Conservation (phyloP, 2,113 vertebrate species). For the Gadus chalcogrammus region DNA sequence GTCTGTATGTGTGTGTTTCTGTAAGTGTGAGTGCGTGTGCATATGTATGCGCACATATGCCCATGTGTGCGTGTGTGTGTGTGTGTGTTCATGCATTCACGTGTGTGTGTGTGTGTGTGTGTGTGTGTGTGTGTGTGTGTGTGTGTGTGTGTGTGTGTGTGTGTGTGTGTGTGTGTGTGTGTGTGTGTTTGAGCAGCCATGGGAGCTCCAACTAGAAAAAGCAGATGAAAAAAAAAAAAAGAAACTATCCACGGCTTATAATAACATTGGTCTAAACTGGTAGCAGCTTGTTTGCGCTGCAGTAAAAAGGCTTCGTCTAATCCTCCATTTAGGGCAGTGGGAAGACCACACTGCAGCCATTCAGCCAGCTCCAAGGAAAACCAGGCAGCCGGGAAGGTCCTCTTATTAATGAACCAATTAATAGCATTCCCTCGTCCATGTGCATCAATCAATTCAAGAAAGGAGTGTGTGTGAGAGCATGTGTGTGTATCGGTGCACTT, state of each 20-base stretch:
- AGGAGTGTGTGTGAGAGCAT: slow-evolving; percentile 1
- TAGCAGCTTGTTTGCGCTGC: slow-evolving; percentile 37
- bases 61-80: background rate
- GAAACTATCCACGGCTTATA: slow-evolving; percentile 21
- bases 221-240: slow-evolving; percentile 4
- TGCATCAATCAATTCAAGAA: slow-evolving; percentile 12
- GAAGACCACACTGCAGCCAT: slow-evolving; percentile 11
- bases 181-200: too few relatives aligned
- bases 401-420: slow-evolving; percentile 40
- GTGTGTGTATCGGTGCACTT: slow-evolving; percentile 10
- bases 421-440: slow-evolving; percentile 20
- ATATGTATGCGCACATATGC: background rate
- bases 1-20: background rate
- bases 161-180: too few relatives aligned
- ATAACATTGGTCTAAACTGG: slow-evolving; percentile 40
- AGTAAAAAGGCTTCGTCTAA: slow-evolving; percentile 8
- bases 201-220: slow-evolving; percentile 7
- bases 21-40: slow-evolving; percentile 12
- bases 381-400: slow-evolving; percentile 3
- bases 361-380: slow-evolving; percentile 24
- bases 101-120: too few relatives aligned
- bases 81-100: too few relatives aligned
- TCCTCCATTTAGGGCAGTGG: slow-evolving; percentile 6
- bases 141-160: too few relatives aligned
- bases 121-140: too few relatives aligned